Base-by-base conservation (phyloP, 2,888 invertebrate genomes). In the Laothoe populi region DNA sequence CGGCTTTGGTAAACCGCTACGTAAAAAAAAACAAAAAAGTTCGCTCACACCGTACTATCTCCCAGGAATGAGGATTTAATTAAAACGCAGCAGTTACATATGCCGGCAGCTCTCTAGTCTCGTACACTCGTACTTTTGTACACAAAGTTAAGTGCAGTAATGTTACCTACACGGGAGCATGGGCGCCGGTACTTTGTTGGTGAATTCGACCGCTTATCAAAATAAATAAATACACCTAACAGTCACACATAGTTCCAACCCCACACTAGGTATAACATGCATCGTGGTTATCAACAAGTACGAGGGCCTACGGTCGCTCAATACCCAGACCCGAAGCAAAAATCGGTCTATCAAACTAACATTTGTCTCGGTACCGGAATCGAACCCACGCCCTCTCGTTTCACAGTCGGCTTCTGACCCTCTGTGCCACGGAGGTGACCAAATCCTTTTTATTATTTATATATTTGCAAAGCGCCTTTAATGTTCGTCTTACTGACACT, bases 61-160 rank as follows among this genome's bases (percentile, higher is more conserved):
- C 75, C 44, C 73, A 45, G 68, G 74, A 73, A 80, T 77, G 78
- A 81, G 82, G 74, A 83, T 86, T 87, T 87, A 85, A 87, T 88
- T 87, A 86, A 88, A 88, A 82, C 73, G 75, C 78, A 78, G 75
- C 75, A 74, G 77, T 83, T 73, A 77, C 75, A 75, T 45, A 16
- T 60, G 45, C 46, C 35, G 8, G 71, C 73, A 72, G 78, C 74
- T 67, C 62, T 67, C 66, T 66, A 65, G 49, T 66, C 67, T 60
- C 71, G 69, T 64, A 63, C 45, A 21, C 57, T 31, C 13, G 57
- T 44, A 45, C 45, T 35, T 44, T 31, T 2, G 31, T 59, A 60
- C 46, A 60, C 31, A 60, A 46, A 48, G 42, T 21, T 60, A 53
- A 35, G 31, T 53, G 35, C 53, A 19, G 19, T 53, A 53, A 35